Base-by-base conservation (phyloP, 2,113 vertebrate species). In the Notarius lentiginosus region DNA sequence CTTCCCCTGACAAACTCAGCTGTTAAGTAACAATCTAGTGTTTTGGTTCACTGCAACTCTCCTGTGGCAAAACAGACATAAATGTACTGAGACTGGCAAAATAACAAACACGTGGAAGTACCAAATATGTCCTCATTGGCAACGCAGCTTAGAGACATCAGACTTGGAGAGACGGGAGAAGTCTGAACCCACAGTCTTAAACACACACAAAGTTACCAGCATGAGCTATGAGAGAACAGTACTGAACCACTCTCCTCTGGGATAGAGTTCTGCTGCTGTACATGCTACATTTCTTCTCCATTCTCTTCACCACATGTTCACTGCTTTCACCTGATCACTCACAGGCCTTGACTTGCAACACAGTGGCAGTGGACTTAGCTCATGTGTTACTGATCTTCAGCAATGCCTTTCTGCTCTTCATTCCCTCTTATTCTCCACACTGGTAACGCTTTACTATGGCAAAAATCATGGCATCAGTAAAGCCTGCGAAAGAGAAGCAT, bases 281-380 rank as follows among this genome's bases (percentile, higher is more conserved):
- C 93, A 94, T 95, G 95, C 95, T 96, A 96, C 95, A 96, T 95
- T 90, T 94, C 95, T 90, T 91, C 92, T 86, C 77, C 87, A 82
- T 80, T 66, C 80, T 81, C 56, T 58, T 75, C 30, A 60, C 68
- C 70, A 55, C 47, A 49, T 24, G 41, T 63, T 58, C 22, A 51
- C 66, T 51, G 79, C 61, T 75, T 73, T 82, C n/a, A 83, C 73
- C 70, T 49, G 60, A 79, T 79, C 87, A 58, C 34, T 61, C 73
- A 63, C 24, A 20, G 55, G 68, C 49, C 30, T 82, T 72, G 68
- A 85, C 41, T n/a, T 61, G 70, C 58, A 87, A 61, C 81, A 56
- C 60, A 79, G 86, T 77, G 79, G 73, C 73, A 30, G 47, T 80
- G 55, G 66, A 68, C 73, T 65, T 60, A 66, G 61, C 82, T 77